A percentile compares a stretch with the other conserved stretches of the same genome.
Evolutionary conservation across 2,113 vertebrate species (phyloP).

Genomic region (Lasiurus borealis): DNA sequence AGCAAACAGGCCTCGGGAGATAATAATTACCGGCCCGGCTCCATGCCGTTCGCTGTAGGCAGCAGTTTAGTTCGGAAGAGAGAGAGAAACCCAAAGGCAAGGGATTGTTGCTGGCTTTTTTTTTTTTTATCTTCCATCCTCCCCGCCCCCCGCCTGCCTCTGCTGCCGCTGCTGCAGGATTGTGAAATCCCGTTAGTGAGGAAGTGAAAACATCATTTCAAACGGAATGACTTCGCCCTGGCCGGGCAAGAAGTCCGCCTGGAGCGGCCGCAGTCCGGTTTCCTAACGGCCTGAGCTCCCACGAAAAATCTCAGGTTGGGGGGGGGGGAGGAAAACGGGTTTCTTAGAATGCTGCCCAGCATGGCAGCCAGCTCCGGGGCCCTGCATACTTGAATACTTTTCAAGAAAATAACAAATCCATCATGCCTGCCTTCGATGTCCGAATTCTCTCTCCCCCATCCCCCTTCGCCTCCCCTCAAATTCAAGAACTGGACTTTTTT

Average conservation of each 20-base stretch:
- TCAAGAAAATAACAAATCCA: background rate
- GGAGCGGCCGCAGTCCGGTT: slow-evolving; percentile 56
- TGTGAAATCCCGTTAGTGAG: slow-evolving; percentile 84
- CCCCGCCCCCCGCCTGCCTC: background rate
- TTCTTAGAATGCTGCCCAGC: background rate
- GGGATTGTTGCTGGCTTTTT: slow-evolving; percentile 63
- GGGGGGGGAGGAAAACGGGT: background rate
- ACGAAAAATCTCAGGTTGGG: slow-evolving; percentile 64
- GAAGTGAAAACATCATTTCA: slow-evolving; percentile 89
- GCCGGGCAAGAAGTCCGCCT: slow-evolving; percentile 72
- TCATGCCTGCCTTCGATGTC: background rate
- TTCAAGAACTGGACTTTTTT: background rate
- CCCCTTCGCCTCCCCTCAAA: background rate
- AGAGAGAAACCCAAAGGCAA: slow-evolving; percentile 71
- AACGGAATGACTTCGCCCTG: slow-evolving; percentile 83
- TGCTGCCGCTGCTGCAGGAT: slow-evolving; percentile 24
- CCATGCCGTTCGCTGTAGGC: slow-evolving; percentile 62
- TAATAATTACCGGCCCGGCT: background rate
- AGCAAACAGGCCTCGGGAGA: slow-evolving; percentile 43
- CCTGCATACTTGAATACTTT: background rate
- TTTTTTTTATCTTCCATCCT: background rate
- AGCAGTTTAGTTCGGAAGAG: slow-evolving; percentile 78
- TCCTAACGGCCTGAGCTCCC: slow-evolving; percentile 76
- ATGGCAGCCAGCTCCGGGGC: background rate
- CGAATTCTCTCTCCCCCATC: background rate